phyloP scores from a whole-genome alignment of 2,113 vertebrate genomes.

The Aldabrachelys gigantea region DNA sequence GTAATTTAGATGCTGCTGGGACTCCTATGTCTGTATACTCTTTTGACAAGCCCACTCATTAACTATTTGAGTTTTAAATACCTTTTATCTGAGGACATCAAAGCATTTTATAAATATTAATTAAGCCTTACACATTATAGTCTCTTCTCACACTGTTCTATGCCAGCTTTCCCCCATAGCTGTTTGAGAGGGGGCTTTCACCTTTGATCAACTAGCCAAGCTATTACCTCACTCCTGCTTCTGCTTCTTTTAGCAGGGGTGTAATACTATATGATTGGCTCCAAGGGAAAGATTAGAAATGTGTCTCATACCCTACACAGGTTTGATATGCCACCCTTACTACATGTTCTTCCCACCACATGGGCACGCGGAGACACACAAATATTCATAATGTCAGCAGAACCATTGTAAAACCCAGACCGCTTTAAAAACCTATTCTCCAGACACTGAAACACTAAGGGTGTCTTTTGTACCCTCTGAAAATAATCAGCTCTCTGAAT shows the following conservation, averaged over 20 bases:
- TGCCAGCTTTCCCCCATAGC: neutral
- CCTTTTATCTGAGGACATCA: conserved; percentile 10
- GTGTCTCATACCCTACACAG: neutral
- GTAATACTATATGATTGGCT: neutral
- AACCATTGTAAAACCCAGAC: neutral
- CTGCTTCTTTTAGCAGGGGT: neutral
- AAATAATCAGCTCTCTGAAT: neutral
- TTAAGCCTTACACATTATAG: conserved; percentile 18
- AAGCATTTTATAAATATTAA: conserved; percentile 27
- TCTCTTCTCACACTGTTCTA: neutral
- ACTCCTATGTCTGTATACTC: conserved; percentile 17
- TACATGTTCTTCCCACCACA: neutral
- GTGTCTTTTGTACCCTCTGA: neutral
- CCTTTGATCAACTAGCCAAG: neutral
- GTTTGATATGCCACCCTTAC: neutral
- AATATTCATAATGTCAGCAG: neutral
- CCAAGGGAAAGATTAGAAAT: neutral
- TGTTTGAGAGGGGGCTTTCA: neutral
- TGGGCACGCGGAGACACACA: neutral
- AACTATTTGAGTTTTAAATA: conserved; percentile 34
- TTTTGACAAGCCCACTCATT: conserved; percentile 41
- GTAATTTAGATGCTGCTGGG: conserved; percentile 18
- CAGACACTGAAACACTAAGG: neutral
- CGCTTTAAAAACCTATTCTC: neutral
- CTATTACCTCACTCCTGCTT: neutral